A percentile compares a stretch with the other conserved stretches of the same genome.
Conservation (phyloP, 53 echinoderm and acorn worm species). For the Echinarachnius parma region DNA sequence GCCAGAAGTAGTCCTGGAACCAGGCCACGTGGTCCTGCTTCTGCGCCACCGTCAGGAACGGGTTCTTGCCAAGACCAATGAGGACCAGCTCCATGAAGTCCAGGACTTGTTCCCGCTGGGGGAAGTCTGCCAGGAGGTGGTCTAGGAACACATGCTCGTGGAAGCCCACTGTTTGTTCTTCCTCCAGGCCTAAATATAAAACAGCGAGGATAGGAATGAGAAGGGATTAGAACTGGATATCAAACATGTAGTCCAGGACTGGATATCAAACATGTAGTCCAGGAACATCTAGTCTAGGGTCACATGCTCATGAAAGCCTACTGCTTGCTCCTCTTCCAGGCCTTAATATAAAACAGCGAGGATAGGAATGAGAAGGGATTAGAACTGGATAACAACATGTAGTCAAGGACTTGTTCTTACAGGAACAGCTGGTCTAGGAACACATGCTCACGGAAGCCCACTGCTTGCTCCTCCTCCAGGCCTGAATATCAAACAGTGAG, state of each 20-base stretch:
- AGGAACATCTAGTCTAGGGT: slow-evolving; percentile 79
- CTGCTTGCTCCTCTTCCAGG: slow-evolving; percentile 76
- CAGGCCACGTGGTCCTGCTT: slow-evolving; percentile 89
- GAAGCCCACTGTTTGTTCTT: slow-evolving; percentile 76
- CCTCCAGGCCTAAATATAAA: slow-evolving; percentile 97
- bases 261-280: slow-evolving; percentile 93
- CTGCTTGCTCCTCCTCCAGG: slow-evolving; percentile 76
- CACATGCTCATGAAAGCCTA: slow-evolving; percentile 91
- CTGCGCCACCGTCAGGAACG: slow-evolving; percentile 84
- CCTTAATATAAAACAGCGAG: too few species aligned
- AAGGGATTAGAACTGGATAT: too few species aligned
- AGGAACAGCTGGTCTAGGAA: slow-evolving; percentile 77
- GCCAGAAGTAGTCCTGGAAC: slow-evolving; percentile 85
- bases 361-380: too few species aligned
- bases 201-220: too few species aligned
- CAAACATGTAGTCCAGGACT: too few species aligned
- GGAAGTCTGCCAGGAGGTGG: slow-evolving; percentile 73
- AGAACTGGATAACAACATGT: too few species aligned
- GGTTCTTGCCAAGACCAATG: slow-evolving; percentile 81
- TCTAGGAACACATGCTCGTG: slow-evolving; percentile 92
- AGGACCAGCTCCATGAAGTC: slow-evolving; percentile 95
- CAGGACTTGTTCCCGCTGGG: slow-evolving; percentile 59
- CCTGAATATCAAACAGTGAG: too few species aligned
- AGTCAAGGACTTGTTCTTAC: too few species aligned
- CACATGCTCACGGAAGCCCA: slow-evolving; percentile 88